Evolutionary conservation across 2,888 invertebrate genomes (phyloP), one percentile per base, ranked within the genome.

Genomic region (Adela reaumurella): DNA sequence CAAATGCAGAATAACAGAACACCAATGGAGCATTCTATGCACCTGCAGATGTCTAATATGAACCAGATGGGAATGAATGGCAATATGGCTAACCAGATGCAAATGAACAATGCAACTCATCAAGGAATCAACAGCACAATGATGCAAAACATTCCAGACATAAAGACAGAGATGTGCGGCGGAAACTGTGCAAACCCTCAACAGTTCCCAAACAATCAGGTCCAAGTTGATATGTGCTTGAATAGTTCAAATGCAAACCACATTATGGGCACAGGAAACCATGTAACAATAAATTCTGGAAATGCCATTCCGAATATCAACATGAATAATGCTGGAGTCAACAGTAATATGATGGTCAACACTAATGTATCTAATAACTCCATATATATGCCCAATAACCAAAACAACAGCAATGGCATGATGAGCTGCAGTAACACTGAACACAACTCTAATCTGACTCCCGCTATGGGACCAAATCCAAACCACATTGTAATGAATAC

Each of bases 91-190:
- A 73, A 59, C 24, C 41, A 46, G 2, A 73, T 77, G 71, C 74
- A 74, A 61, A 73, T 77, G 50, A 63, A 65, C 18, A 76, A 68
- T 53, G 52, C 65, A 8, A 71, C 62, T 53, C 74, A 74, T 55
- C 76, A 72, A 55, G 59, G 69, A 16, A 66, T 78, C 59, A 73
- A 63, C 51, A 74, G 62, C 53, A 61, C 71, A 11, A 65, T 78
- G 54, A 70, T 78, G 70, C 78, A 78, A 4, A 77, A 71, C 54
- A 79, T 77, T 54, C 71, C 77, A 5, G 79, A 79, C 52, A 79
- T 78, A 19, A 78, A 78, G 61, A 77, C 70, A 57, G 78, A 78
- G 56, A 74, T 77, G 4, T 78, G 78, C 53, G 66, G 74, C 54
- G 77, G 74, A 5, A 76, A 70, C 56, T 78, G 78, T 52, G 63